phyloP scores from a whole-genome alignment of 64 coral and sea anemone species.

The Exaiptasia diaphana region DNA sequence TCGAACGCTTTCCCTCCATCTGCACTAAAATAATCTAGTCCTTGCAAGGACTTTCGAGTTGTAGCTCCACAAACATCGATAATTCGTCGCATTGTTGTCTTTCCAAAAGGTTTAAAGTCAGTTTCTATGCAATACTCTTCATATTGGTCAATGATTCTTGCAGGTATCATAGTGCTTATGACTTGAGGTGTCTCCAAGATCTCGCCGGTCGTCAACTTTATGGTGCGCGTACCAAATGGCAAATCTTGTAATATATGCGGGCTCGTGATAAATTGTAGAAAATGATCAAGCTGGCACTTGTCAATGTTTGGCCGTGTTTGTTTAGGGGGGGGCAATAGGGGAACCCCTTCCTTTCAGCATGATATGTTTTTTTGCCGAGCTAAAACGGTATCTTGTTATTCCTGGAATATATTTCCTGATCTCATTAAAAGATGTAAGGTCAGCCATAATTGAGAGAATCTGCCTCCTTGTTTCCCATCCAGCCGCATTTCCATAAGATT shows the following conservation, averaged over 20 bases:
- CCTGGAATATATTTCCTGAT: background rate
- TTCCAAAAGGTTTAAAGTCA: background rate
- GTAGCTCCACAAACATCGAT: background rate
- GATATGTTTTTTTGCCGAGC: background rate
- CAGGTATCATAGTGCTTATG: background rate
- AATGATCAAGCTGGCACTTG: constrained; percentile 8
- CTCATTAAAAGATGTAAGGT: background rate
- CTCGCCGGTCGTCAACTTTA: background rate
- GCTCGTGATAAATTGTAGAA: constrained; percentile 31
- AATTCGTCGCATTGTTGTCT: background rate
- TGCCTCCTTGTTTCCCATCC: constrained; percentile 17
- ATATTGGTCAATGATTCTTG: background rate
- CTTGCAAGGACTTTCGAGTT: background rate
- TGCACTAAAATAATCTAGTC: background rate
- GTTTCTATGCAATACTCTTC: background rate
- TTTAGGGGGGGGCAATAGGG: background rate
- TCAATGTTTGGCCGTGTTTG: background rate
- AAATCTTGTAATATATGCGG: constrained; percentile 27
- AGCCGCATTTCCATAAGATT: background rate
- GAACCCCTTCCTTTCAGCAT: background rate
- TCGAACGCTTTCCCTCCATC: background rate
- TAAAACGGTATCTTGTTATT: background rate
- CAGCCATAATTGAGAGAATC: constrained; percentile 1
- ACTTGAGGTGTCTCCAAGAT: background rate
- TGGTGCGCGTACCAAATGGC: background rate